phyloP scores from a whole-genome alignment of 2,888 invertebrate species.

The Synanthedon myopaeformis region DNA sequence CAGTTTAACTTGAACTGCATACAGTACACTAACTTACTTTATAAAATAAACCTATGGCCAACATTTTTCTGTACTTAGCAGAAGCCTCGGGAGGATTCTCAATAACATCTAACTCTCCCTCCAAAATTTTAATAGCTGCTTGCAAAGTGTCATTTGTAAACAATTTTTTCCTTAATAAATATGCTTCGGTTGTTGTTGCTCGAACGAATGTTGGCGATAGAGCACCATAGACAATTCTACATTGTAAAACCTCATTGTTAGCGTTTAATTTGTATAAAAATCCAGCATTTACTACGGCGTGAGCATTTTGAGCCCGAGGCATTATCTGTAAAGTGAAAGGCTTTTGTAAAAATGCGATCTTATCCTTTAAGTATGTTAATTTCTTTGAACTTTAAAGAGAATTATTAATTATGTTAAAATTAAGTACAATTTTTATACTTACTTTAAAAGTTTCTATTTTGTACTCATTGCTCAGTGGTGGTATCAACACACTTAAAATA shows the following conservation, averaged over 20 bases:
- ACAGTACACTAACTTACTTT: constrained; percentile 44
- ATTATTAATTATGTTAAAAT: no score
- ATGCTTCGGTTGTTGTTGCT: constrained; percentile 59
- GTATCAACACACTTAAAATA: constrained; percentile 65
- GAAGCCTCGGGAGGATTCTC: constrained; percentile 64
- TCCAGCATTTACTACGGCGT: constrained; percentile 77
- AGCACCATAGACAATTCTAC: constrained; percentile 66
- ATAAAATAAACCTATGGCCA: constrained; percentile 73
- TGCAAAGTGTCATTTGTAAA: constrained; percentile 50
- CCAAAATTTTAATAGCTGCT: constrained; percentile 25
- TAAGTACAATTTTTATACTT: neutral
- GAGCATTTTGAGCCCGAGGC: constrained; percentile 75
- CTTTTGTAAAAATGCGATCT: constrained; percentile 1
- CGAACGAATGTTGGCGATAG: constrained; percentile 42
- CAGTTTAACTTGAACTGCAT: no score
- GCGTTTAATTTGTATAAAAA: constrained; percentile 65
- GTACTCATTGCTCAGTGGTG: constrained; percentile 51
- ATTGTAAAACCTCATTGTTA: constrained; percentile 37
- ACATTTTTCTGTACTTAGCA: constrained; percentile 64
- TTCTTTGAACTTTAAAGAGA: no score
- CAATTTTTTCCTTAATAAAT: constrained; percentile 37
- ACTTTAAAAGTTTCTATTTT: constrained; percentile 72
- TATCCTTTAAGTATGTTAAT: neutral
- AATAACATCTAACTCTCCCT: constrained; percentile 25
- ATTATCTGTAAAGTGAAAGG: constrained; percentile 66